phyloP scores from a whole-genome alignment of 2,888 invertebrate species.

The Drosophila mettleri region DNA sequence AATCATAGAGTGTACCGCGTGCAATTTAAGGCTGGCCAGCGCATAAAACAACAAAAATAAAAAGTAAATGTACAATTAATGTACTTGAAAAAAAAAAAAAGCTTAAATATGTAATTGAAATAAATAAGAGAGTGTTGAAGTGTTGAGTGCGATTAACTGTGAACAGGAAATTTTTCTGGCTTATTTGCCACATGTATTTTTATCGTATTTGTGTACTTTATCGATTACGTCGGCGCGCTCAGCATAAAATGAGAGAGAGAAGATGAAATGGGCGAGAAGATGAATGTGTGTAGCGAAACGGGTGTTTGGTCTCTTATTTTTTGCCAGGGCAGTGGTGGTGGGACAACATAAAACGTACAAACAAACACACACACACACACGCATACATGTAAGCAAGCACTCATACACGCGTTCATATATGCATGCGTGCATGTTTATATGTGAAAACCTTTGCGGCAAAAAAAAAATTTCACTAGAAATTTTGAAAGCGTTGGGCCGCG shows the following conservation, averaged over 20 bases:
- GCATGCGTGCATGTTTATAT: constrained; percentile 3
- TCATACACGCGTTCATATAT: not conserved
- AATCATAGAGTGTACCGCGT: constrained; percentile 50
- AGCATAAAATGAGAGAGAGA: constrained; percentile 54
- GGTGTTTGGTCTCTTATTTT: constrained; percentile 45
- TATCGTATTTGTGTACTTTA: constrained; percentile 68
- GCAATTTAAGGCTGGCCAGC: constrained; percentile 47
- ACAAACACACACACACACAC: constrained; percentile 10
- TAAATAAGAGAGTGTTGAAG: constrained; percentile 40
- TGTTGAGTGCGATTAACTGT: constrained; percentile 36
- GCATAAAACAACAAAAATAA: constrained; percentile 36
- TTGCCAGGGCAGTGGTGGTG: constrained; percentile 39
- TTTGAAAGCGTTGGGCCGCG: constrained; percentile 72
- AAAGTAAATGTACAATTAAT: constrained; percentile 62
- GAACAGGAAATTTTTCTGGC: constrained; percentile 32
- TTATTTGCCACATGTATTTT: constrained; percentile 64
- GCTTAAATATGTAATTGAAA: constrained; percentile 39
- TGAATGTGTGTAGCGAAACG: constrained; percentile 58
- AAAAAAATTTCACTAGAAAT: constrained; percentile 76
- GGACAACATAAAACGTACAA: constrained; percentile 48
- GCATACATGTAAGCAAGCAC: not conserved
- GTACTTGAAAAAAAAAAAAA: constrained; percentile 39
- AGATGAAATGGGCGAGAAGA: constrained; percentile 56
- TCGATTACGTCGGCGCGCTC: constrained; percentile 74
- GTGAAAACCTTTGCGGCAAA: constrained; percentile 41